These are phyloP conservation scores for Grallaria varia DNA, from an alignment of 2,113 vertebrate genomes.

Conservation along the genomic window DNA sequence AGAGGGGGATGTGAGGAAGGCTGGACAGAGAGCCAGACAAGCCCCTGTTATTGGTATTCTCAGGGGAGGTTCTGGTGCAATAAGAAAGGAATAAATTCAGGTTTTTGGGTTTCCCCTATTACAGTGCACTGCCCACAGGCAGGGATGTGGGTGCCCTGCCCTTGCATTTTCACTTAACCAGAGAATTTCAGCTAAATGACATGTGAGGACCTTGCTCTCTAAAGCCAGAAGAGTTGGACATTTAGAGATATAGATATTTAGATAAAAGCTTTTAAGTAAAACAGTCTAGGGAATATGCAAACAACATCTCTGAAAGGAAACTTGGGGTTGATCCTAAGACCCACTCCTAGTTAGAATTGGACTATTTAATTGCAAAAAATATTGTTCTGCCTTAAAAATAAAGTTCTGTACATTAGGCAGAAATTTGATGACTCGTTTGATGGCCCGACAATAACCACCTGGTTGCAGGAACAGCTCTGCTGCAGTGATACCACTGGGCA, in stretches of 20 bases:
- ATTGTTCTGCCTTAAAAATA: background rate
- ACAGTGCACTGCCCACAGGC: background rate
- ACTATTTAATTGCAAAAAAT: constrained; percentile 41
- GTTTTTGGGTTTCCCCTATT: background rate
- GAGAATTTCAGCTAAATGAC: background rate
- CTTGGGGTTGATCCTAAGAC: background rate
- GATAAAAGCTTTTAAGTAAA: background rate
- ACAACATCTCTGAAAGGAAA: background rate
- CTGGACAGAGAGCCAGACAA: no score
- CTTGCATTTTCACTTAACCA: background rate
- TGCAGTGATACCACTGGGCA: background rate
- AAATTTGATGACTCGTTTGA: constrained; percentile 38
- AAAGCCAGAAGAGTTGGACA: background rate
- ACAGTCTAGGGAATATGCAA: background rate
- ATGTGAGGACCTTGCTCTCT: background rate
- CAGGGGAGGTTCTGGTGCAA: background rate
- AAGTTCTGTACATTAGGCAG: background rate
- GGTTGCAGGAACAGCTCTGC: background rate
- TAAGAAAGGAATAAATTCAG: background rate
- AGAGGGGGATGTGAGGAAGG: no score
- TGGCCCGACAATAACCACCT: constrained; percentile 38
- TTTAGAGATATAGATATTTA: background rate
- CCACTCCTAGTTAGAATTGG: background rate
- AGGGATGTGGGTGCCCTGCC: background rate
- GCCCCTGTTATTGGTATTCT: no score